Conservation (phyloP, 2,113 vertebrate genomes). For the Murina feae region DNA sequence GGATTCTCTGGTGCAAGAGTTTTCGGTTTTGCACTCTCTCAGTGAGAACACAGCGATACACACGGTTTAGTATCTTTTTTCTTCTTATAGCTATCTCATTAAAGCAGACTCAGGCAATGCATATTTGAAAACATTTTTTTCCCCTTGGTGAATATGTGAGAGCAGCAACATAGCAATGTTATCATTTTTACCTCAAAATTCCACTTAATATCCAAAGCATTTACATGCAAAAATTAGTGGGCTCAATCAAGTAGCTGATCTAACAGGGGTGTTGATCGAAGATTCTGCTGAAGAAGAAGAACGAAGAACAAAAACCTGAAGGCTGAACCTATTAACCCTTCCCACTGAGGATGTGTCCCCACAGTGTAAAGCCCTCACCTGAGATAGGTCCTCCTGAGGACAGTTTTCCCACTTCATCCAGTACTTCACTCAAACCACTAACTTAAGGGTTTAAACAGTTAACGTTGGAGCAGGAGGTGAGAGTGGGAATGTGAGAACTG, state of each 20-base stretch:
- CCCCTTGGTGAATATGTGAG: constrained; percentile 40
- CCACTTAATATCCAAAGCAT: constrained; percentile 44
- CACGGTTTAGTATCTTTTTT: constrained; percentile 12
- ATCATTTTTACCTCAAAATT: constrained; percentile 38
- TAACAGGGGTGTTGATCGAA: neutral
- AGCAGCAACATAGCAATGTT: constrained; percentile 48
- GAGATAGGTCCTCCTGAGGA: neutral
- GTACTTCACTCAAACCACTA: neutral
- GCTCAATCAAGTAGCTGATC: neutral
- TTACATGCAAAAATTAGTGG: constrained; percentile 35
- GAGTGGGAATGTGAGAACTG: no score
- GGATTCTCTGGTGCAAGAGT: constrained; percentile 64
- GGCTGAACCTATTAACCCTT: neutral
- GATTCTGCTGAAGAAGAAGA: neutral
- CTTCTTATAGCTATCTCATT: constrained; percentile 51
- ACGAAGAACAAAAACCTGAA: neutral
- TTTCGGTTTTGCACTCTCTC: constrained; percentile 62
- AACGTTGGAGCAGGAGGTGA: rapidly evolving
- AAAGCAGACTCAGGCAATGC: constrained; percentile 57
- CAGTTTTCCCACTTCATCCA: neutral
- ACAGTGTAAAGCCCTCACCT: neutral
- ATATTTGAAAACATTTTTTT: constrained; percentile 71
- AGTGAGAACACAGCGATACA: neutral
- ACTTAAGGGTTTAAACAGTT: neutral
- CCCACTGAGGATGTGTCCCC: neutral